Conservation (phyloP, 2,888 invertebrate species). For the Yponomeuta plumbellus region DNA sequence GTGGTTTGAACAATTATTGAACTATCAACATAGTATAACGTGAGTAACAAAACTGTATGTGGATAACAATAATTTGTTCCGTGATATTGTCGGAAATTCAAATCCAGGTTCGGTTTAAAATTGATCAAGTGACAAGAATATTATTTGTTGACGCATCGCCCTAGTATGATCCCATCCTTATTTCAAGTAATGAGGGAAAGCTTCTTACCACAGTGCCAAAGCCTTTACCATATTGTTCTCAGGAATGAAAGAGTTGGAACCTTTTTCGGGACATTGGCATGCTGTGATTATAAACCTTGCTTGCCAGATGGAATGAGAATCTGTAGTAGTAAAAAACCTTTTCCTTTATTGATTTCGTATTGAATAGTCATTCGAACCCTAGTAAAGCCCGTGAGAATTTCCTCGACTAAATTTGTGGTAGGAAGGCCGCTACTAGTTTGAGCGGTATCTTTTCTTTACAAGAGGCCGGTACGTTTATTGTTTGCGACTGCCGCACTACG, state of each 20-base stretch:
- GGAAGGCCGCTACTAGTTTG: neutral
- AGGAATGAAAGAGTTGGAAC: neutral
- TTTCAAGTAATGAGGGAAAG: too few species aligned
- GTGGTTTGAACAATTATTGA: too few species aligned
- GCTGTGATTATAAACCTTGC: neutral
- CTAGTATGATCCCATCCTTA: too few species aligned
- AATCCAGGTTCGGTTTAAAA: too few species aligned
- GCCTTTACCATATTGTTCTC: neutral
- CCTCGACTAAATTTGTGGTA: neutral
- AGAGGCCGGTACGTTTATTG: neutral
- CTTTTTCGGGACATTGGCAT: neutral
- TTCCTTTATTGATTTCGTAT: neutral
- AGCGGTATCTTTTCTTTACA: neutral
- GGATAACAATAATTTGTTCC: too few species aligned
- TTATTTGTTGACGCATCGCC: too few species aligned
- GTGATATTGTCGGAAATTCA: too few species aligned
- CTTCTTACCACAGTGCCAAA: neutral
- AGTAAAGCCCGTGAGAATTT: neutral
- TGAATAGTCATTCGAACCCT: neutral
- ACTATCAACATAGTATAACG: too few species aligned
- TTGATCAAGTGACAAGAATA: too few species aligned
- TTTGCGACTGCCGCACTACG: neutral
- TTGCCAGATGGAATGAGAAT: neutral
- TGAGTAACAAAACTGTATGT: too few species aligned
- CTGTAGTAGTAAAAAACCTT: neutral